A percentile compares a stretch with the other conserved stretches of the same genome.
These are phyloP conservation scores for Pachycephus smyrnensis DNA, from an alignment of 2,888 invertebrate species.

Conservation along the genomic window DNA sequence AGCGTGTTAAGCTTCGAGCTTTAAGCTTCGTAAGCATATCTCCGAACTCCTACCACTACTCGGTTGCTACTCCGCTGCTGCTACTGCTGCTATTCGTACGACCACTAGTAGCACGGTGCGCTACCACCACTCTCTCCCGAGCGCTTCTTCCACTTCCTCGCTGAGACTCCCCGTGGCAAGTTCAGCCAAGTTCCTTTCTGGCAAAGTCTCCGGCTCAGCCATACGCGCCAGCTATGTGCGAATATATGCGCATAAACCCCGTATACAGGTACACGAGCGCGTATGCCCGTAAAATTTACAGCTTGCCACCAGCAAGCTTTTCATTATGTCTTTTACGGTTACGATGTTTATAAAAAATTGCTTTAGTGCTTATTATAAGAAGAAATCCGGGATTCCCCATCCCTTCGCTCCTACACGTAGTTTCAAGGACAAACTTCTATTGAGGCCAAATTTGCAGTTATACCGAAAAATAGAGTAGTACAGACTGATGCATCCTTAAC, in stretches of 20 bases:
- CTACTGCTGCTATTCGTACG: background rate
- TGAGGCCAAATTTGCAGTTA: no score
- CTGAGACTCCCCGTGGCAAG: no score
- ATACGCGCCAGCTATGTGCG: background rate
- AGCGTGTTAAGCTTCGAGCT: constrained; percentile 19
- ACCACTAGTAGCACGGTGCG: background rate
- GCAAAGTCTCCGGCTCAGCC: no score
- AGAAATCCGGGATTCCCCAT: background rate
- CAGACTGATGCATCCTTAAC: no score
- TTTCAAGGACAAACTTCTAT: background rate
- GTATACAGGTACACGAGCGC: background rate
- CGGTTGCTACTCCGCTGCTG: background rate
- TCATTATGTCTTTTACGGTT: constrained; percentile 33
- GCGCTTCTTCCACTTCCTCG: constrained; percentile 2
- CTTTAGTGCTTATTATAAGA: constrained; percentile 21
- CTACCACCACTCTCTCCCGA: constrained; percentile 14
- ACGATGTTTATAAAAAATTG: constrained; percentile 33
- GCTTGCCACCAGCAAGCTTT: constrained; percentile 28
- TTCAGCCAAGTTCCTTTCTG: no score
- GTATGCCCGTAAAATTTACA: constrained; percentile 27
- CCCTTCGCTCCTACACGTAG: background rate
- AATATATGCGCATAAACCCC: background rate
- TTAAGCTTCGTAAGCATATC: constrained; percentile 57
- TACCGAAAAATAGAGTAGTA: no score
- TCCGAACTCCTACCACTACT: constrained; percentile 31